A percentile compares a stretch with the other conserved stretches of the same genome.
phyloP scores from a whole-genome alignment of 35 echinoderm and acorn worm species.

The Anneissia japonica region DNA sequence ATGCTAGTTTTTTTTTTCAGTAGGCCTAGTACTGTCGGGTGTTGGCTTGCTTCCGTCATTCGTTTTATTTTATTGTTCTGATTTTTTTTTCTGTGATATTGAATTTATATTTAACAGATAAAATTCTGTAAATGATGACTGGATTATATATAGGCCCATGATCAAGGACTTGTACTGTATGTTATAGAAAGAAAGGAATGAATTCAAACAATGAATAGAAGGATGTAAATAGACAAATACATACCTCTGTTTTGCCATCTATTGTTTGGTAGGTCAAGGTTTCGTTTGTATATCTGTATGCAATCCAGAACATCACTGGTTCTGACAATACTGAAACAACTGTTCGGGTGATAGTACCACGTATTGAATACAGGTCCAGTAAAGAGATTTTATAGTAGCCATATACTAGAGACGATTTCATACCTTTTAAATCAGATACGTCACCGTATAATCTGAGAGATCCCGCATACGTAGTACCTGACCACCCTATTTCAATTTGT shows the following conservation, averaged over 20 bases:
- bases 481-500: not conserved
- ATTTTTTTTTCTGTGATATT: too few relatives aligned
- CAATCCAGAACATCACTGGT: not conserved
- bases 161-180: too few relatives aligned
- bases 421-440: not conserved
- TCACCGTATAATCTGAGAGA: not conserved
- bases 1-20: too few relatives aligned
- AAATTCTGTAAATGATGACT: too few relatives aligned
- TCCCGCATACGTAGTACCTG: not conserved
- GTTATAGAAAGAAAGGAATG: too few relatives aligned
- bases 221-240: too few relatives aligned
- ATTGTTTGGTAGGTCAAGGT: not conserved
- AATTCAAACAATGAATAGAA: too few relatives aligned
- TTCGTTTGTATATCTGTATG: not conserved
- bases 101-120: too few relatives aligned
- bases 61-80: too few relatives aligned
- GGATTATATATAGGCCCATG: too few relatives aligned
- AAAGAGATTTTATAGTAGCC: not conserved
- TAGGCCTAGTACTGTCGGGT: too few relatives aligned
- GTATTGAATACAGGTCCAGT: not conserved
- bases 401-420: not conserved
- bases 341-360: not conserved
- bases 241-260: not conserved
- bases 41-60: too few relatives aligned
- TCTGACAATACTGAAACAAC: not conserved